A percentile compares a stretch with the other conserved stretches of the same genome.
These are phyloP conservation scores for Nyctereutes procyonoides DNA, from an alignment of 2,113 vertebrate species.

Conservation along the genomic window DNA sequence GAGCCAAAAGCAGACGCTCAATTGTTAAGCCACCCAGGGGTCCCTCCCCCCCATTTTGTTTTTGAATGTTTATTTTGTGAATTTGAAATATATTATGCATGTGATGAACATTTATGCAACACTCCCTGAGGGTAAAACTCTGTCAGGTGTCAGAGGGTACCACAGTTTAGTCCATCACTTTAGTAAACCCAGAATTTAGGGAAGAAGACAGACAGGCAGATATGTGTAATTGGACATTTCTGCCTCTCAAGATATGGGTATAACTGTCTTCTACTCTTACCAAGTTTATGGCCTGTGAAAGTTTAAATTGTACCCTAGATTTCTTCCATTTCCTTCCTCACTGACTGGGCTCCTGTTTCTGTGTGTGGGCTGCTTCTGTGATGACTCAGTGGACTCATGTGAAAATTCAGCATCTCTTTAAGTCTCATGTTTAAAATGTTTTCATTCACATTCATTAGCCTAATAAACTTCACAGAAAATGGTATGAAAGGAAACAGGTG, in stretches of 20 bases:
- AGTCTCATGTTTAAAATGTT: background rate
- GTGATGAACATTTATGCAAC: background rate
- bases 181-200: background rate
- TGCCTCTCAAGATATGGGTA: background rate
- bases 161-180: background rate
- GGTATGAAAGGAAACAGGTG: background rate
- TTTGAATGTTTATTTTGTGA: background rate
- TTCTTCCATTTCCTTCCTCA: background rate
- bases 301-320: background rate
- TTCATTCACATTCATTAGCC: background rate
- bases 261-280: background rate
- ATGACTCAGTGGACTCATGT: background rate
- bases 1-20: too few relatives aligned
- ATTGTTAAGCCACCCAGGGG: too few relatives aligned
- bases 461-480: background rate
- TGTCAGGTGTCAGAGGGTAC: background rate
- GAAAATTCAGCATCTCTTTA: background rate
- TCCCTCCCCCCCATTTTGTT: background rate
- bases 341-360: background rate
- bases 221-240: background rate
- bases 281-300: background rate
- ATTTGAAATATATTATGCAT: background rate
- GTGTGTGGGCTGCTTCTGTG: background rate
- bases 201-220: background rate
- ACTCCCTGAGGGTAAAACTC: background rate